Base-by-base conservation (phyloP, 2,113 vertebrate genomes). In the Eurystomus gularis region DNA sequence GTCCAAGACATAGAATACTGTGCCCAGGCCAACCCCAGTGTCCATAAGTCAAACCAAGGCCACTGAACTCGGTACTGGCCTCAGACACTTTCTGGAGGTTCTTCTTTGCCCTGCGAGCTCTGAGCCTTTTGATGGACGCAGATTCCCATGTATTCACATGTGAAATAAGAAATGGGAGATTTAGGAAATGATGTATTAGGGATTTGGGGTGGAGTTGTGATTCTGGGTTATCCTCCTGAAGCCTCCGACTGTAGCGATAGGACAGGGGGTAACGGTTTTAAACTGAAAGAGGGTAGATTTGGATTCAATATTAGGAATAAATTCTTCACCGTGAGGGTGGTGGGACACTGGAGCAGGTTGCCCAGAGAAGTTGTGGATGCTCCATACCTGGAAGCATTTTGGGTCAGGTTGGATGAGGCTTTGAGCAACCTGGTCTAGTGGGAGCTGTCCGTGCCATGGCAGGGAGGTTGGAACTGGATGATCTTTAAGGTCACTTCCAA, bases 61-160 rank as follows among this genome's bases (percentile, higher is more conserved):
- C 2, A 0, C 5, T n/a, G 51, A 58, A 52, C 23, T 91, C 3
- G 1, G 20, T 31, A 28, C 23, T 0, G 4, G 21, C 28, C 68
- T 72, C 2, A 7, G 35, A 16, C 13, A 9, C 24, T 54, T 79
- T 25, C 19, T 37, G 46, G 49, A 49, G 10, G 11, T 72, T 17
- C 39, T 42, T 62, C 9, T 70, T 82, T 31, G 19, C 15, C 83
- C 46, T 37, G 10, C 0, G 2, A 35, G 6, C 37, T 90, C 85
- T 28, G 44, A 77, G 42, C 25, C 23, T 54, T 82, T 58, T 7
- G 26, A 29, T 8, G 25, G 31, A 29, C 65, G 19, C 33, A 26
- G 31, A 80, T 62, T 48, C 24, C 21, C 19, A 5, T 2, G 2
- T 72, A 20, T 57, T 66, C 51, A 26, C 20, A 7, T 1, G 1